Percentiles rank a stretch among this genome's conserved stretches.
Conservation (phyloP, 2,797 vertebrate species). For the Gobio occitaniae region DNA sequence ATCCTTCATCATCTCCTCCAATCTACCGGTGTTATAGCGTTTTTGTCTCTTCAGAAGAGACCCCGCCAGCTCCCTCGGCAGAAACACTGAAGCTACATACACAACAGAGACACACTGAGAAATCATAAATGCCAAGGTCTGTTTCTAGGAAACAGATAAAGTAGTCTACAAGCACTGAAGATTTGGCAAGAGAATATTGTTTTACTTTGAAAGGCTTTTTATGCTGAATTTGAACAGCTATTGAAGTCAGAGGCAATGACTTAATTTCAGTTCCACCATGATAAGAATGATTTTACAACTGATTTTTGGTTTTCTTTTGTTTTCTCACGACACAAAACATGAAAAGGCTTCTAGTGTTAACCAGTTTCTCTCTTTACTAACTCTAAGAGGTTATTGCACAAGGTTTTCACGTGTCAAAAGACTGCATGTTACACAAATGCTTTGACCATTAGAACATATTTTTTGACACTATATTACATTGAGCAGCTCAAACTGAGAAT, state of each 20-base stretch:
- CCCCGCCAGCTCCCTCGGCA: slow-evolving; percentile 77
- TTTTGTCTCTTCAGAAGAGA: slow-evolving; percentile 79
- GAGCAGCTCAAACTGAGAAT: neutral
- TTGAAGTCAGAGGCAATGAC: neutral
- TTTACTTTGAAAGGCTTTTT: slow-evolving; percentile 10
- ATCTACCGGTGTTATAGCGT: slow-evolving; percentile 82
- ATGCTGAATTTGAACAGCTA: neutral
- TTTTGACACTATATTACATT: neutral
- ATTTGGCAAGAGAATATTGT: neutral
- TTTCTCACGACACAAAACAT: neutral
- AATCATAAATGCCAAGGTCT: neutral
- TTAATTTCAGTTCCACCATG: neutral
- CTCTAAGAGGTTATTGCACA: neutral
- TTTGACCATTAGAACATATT: neutral
- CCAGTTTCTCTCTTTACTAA: neutral
- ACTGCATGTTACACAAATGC: neutral
- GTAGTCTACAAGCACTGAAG: neutral
- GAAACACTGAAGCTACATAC: slow-evolving; percentile 79
- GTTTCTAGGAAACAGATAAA: neutral
- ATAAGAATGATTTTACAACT: neutral
- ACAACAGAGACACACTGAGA: slow-evolving; percentile 9
- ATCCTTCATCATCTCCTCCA: slow-evolving; percentile 84
- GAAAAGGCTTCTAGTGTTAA: neutral
- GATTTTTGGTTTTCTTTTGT: slow-evolving; percentile 1
- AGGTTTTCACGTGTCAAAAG: neutral